Percentiles rank a stretch among this genome's conserved stretches.
Evolutionary conservation across 2,113 vertebrate species (phyloP).

Genomic region (Lagenorhynchus albirostris): DNA sequence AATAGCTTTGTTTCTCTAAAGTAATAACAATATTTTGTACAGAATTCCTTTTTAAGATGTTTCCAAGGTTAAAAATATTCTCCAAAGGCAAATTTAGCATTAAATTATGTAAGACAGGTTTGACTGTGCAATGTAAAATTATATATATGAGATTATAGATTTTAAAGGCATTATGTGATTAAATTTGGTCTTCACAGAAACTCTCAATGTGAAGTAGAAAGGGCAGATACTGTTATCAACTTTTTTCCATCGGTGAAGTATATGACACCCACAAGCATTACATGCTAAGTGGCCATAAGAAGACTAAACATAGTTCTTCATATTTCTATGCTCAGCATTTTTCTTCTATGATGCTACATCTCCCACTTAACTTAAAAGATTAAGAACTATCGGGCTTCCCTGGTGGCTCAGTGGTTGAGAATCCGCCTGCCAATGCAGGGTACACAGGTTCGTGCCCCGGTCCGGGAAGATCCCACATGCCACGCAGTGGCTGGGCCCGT

Average conservation of each 20-base stretch:
- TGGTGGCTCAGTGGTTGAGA: no score
- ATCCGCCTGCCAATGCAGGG: no score
- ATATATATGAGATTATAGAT: not conserved
- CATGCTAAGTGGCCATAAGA: not conserved
- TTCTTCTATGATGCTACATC: not conserved
- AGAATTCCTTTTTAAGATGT: not conserved
- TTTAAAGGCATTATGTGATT: not conserved
- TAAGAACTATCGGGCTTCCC: not conserved
- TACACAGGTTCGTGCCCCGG: no score
- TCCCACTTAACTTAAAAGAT: not conserved
- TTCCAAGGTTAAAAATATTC: constrained; percentile 15
- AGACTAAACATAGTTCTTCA: not conserved
- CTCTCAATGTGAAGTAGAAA: not conserved
- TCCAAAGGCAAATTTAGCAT: constrained; percentile 46
- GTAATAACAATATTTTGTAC: constrained; percentile 2
- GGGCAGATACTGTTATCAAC: not conserved
- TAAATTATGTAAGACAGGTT: not conserved
- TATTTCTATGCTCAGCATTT: not conserved
- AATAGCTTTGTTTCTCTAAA: not conserved
- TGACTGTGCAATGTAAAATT: not conserved
- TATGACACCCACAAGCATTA: not conserved
- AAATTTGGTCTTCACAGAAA: not conserved
- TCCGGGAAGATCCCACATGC: no score
- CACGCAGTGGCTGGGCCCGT: no score
- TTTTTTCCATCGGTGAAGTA: not conserved